A percentile compares a stretch with the other conserved stretches of the same genome.
Conservation (phyloP, 2,797 vertebrate genomes). For the Synaphobranchus kaupii region DNA sequence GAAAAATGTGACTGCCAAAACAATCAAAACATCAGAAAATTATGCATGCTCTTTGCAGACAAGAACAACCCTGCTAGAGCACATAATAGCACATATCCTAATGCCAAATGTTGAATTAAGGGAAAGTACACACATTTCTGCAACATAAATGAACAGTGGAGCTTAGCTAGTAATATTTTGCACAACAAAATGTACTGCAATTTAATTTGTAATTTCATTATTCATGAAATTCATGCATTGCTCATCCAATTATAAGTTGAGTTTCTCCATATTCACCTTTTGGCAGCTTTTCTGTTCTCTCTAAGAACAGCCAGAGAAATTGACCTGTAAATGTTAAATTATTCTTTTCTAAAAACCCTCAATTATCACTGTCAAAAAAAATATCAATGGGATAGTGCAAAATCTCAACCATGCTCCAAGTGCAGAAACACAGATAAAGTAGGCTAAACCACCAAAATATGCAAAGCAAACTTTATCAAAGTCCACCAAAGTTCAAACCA, state of each 20-base stretch:
- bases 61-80: background rate
- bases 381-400: background rate
- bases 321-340: background rate
- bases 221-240: too few species aligned
- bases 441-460: constrained; percentile 3
- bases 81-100: background rate
- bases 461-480: background rate
- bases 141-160: too few species aligned
- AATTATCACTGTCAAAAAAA: background rate
- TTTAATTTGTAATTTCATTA: too few species aligned
- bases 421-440: background rate
- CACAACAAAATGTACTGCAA: too few species aligned
- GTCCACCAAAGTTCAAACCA: background rate
- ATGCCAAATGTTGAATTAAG: background rate
- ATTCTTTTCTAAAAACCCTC: background rate
- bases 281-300: too few species aligned
- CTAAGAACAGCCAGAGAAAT: background rate
- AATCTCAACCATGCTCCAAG: background rate
- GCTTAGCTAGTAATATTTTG: too few species aligned
- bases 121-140: too few species aligned
- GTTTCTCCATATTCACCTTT: background rate
- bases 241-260: background rate
- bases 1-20: background rate
- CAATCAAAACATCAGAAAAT: background rate
- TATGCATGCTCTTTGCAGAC: background rate